Evolutionary conservation across 2,113 vertebrate genomes (phyloP).

Genomic region (Mustela nigripes): DNA sequence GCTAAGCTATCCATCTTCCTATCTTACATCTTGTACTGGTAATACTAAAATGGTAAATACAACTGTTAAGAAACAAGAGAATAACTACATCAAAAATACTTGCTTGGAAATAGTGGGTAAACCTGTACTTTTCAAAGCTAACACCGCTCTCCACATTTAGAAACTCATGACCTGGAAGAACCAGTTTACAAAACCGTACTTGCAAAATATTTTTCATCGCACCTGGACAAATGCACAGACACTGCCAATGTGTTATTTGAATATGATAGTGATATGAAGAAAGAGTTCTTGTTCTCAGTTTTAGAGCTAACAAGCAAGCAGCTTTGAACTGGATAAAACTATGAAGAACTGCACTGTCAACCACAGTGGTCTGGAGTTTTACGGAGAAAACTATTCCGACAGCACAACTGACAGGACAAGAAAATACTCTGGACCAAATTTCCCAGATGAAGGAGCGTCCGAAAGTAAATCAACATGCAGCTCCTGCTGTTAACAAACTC

Average conservation of each 20-base stretch:
- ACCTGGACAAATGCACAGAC: background rate
- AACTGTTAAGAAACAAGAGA: conserved; percentile 12
- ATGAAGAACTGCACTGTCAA: background rate
- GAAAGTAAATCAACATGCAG: background rate
- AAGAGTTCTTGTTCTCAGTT: background rate
- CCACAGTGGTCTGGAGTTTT: background rate
- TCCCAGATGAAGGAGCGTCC: background rate
- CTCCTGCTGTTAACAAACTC: conserved; percentile 3
- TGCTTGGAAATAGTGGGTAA: background rate
- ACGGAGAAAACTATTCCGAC: background rate
- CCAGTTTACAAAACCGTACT: background rate
- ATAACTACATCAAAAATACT: background rate
- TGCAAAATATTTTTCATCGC: background rate
- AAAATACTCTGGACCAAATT: background rate
- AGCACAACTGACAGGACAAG: background rate
- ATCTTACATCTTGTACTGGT: background rate
- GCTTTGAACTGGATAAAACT: background rate
- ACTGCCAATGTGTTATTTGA: background rate
- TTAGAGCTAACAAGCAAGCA: background rate
- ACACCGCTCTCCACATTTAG: background rate
- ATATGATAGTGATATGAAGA: background rate
- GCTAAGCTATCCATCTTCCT: too few species aligned
- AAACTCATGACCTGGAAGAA: background rate
- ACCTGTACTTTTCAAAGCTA: background rate
- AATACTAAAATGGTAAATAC: conserved; percentile 24